Evolutionary conservation across 1,140 invertebrate species (phyloP).

Genomic region (Potamilus streckersoni): DNA sequence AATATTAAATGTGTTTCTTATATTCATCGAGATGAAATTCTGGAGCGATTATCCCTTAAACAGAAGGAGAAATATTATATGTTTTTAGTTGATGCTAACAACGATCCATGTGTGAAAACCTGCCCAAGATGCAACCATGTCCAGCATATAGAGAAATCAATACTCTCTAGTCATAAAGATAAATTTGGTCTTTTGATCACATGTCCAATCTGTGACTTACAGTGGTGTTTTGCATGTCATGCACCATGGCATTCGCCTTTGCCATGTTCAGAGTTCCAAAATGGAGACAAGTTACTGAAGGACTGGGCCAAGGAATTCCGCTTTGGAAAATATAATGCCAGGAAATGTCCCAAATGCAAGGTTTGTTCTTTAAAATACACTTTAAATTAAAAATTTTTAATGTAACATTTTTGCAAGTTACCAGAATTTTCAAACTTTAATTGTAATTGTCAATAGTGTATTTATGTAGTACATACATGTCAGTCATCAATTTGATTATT

Average conservation of each 20-base stretch:
- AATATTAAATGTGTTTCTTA: slow-evolving; percentile 53
- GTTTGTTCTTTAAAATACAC: slow-evolving; percentile 42
- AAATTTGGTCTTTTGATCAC: slow-evolving; percentile 48
- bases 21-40: slow-evolving; percentile 65
- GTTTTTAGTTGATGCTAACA: slow-evolving; percentile 65
- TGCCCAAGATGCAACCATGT: slow-evolving; percentile 67
- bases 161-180: slow-evolving; percentile 32
- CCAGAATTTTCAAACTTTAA: background rate
- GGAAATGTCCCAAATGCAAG: slow-evolving; percentile 70
- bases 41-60: slow-evolving; percentile 45
- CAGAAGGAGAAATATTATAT: slow-evolving; percentile 64
- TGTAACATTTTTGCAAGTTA: background rate
- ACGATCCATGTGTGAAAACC: slow-evolving; percentile 65
- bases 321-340: slow-evolving; percentile 68
- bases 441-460: background rate
- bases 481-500: too few species aligned
- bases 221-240: slow-evolving; percentile 70
- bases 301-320: slow-evolving; percentile 66
- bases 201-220: slow-evolving; percentile 62
- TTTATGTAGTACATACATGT: too few species aligned
- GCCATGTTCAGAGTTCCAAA: slow-evolving; percentile 66
- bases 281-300: slow-evolving; percentile 67
- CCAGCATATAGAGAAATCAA: slow-evolving; percentile 25
- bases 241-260: slow-evolving; percentile 66
- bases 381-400: background rate